phyloP scores from a whole-genome alignment of 2,113 vertebrate genomes.

The Mionectes macconnelli region DNA sequence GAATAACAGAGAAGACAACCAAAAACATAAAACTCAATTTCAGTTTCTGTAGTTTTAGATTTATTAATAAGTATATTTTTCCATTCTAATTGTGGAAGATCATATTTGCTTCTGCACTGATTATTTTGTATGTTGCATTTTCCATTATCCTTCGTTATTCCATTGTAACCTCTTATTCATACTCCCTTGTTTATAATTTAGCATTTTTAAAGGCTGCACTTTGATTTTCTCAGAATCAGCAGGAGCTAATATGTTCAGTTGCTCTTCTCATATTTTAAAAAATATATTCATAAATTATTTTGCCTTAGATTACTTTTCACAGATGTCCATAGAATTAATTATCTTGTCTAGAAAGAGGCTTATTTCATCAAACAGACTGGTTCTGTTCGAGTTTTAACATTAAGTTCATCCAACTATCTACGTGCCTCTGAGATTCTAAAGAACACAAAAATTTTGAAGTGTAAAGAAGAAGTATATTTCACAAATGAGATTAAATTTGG shows the following conservation, averaged over 20 bases:
- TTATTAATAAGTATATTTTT: neutral
- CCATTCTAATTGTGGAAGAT: neutral
- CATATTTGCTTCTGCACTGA: neutral
- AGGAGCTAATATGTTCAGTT: neutral
- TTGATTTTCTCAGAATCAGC: neutral
- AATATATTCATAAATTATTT: neutral
- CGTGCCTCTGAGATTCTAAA: neutral
- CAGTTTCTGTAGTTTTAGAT: neutral
- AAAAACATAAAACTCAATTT: neutral
- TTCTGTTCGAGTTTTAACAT: neutral
- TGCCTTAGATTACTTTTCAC: neutral
- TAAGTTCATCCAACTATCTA: neutral
- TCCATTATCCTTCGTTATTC: neutral
- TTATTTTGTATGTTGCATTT: neutral
- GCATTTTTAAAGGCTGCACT: neutral
- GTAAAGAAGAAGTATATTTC: neutral
- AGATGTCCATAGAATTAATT: neutral
- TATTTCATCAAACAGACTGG: neutral
- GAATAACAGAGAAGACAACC: neutral
- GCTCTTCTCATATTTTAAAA: neutral
- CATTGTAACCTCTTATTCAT: neutral
- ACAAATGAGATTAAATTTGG: neutral
- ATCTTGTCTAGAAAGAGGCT: neutral
- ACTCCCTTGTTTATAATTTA: neutral
- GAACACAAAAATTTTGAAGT: neutral